Conservation (phyloP, 2,888 invertebrate genomes). For the Heteropelma amictum region DNA sequence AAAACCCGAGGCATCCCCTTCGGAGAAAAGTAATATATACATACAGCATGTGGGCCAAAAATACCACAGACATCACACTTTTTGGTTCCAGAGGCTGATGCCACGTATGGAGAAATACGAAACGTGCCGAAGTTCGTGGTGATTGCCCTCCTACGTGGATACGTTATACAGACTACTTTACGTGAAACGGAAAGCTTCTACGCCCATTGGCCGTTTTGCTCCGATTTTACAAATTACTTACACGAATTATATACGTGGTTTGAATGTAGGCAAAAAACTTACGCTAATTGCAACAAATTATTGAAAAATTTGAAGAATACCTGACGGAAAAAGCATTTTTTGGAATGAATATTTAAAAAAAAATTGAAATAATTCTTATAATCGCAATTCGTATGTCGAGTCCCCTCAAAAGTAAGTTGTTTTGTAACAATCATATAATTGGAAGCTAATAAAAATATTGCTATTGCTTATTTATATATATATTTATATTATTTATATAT, state of each 20-base stretch:
- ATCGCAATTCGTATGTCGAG: no score
- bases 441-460: no score
- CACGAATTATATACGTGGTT: not conserved
- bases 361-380: no score
- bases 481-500: no score
- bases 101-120: constrained; percentile 48
- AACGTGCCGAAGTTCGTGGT: constrained; percentile 59
- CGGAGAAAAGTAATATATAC: not conserved
- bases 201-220: not conserved
- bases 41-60: constrained; percentile 26
- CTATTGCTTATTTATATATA: no score
- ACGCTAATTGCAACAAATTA: no score
- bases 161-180: constrained; percentile 6
- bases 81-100: constrained; percentile 48
- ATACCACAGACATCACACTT: constrained; percentile 41
- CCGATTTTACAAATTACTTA: not conserved
- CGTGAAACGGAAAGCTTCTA: not conserved
- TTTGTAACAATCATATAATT: no score
- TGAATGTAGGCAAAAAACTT: not conserved
- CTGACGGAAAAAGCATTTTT: no score
- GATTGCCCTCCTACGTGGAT: constrained; percentile 53
- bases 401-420: no score
- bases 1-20: constrained; percentile 28
- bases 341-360: no score
- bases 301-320: no score